Conservation (phyloP, 2,888 invertebrate species). For the Tridacna gigas region DNA sequence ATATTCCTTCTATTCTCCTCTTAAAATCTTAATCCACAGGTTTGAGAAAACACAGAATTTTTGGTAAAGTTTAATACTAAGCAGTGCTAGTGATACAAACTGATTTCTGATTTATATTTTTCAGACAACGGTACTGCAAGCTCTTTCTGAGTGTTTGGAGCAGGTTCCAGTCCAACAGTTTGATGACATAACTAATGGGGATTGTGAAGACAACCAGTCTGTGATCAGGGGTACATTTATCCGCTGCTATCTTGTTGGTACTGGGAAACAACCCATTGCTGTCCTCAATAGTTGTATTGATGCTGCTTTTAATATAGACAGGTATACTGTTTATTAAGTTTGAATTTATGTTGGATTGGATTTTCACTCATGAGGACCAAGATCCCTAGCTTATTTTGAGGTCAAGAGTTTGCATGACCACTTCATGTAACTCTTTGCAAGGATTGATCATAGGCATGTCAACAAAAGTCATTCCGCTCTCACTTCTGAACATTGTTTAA, state of each 20-base stretch:
- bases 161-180: slow-evolving; percentile 78
- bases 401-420: too few relatives aligned
- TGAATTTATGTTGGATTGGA: not conserved
- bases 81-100: too few relatives aligned
- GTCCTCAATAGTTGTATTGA: slow-evolving; percentile 81
- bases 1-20: too few relatives aligned
- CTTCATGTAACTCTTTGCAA: too few relatives aligned
- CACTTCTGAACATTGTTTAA: too few relatives aligned
- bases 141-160: slow-evolving; percentile 72
- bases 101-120: not conserved
- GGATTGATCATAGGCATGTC: too few relatives aligned
- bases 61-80: too few relatives aligned
- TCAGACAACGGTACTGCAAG: slow-evolving; percentile 39
- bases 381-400: too few relatives aligned
- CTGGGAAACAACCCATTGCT: slow-evolving; percentile 78
- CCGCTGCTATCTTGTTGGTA: slow-evolving; percentile 78
- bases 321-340: slow-evolving; percentile 26
- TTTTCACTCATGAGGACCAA: too few relatives aligned
- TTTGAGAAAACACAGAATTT: too few relatives aligned
- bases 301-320: slow-evolving; percentile 68
- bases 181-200: slow-evolving; percentile 75
- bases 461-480: too few relatives aligned
- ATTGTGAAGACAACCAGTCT: slow-evolving; percentile 66
- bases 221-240: slow-evolving; percentile 72
- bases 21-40: too few relatives aligned